Evolutionary conservation across 2,113 vertebrate genomes (phyloP).

Genomic region (Charadrius vociferus): DNA sequence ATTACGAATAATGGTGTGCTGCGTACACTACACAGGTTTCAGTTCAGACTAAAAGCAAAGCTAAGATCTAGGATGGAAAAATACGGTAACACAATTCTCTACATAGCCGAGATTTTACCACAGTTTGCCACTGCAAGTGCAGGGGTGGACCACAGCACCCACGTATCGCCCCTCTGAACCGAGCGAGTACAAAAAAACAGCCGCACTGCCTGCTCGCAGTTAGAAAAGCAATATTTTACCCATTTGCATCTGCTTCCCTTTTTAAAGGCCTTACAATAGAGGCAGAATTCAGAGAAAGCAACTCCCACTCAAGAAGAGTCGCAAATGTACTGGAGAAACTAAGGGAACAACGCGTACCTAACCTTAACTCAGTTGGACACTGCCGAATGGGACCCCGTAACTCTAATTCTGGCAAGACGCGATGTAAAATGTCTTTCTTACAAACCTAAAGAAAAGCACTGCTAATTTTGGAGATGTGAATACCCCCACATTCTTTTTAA

Average conservation of each 20-base stretch:
- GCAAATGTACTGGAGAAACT: not conserved
- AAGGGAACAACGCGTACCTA: not conserved
- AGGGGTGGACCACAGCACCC: accelerated
- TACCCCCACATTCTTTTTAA: not conserved
- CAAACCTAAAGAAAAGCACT: not conserved
- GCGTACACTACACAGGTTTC: conserved; percentile 19
- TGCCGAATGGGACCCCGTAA: not conserved
- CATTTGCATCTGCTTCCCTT: not conserved
- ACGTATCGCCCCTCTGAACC: accelerated
- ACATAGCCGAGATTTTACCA: not conserved
- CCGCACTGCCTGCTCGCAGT: accelerated
- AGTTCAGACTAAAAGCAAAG: conserved; percentile 4
- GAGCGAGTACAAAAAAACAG: not conserved
- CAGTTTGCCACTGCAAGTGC: not conserved
- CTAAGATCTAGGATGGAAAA: conserved; percentile 5
- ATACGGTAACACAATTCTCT: not conserved
- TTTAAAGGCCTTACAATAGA: not conserved
- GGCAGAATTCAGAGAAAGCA: not conserved
- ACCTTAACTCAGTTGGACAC: not conserved
- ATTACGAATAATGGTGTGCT: conserved; percentile 10
- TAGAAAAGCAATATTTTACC: not conserved
- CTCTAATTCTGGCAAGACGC: not conserved
- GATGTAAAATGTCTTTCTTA: not conserved
- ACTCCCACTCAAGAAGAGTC: not conserved
- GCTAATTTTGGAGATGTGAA: not conserved